Conservation (phyloP, 2,113 vertebrate genomes). For the Miniopterus natalensis region DNA sequence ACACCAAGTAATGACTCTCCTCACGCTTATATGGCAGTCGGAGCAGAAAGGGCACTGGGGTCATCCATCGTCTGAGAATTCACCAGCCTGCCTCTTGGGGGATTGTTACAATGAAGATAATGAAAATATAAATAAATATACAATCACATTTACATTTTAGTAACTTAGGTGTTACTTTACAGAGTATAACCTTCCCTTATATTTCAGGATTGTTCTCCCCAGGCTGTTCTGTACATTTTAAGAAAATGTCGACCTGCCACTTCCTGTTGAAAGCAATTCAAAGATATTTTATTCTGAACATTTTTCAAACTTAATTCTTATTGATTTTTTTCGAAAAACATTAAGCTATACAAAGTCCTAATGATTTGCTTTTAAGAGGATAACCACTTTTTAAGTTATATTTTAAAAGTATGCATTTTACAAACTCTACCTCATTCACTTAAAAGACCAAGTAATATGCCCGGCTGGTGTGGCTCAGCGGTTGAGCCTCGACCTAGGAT, state of each 20-base stretch:
- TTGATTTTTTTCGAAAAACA: neutral
- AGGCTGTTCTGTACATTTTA: neutral
- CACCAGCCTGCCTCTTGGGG: neutral
- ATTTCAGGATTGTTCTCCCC: neutral
- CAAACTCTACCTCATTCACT: neutral
- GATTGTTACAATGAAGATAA: neutral
- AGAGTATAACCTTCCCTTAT: neutral
- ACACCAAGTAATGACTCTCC: neutral
- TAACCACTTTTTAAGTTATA: neutral
- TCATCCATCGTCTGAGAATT: neutral
- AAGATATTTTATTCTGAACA: constrained; percentile 37
- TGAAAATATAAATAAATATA: neutral
- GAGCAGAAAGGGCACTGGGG: neutral
- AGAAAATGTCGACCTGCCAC: neutral
- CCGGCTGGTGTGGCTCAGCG: too few species aligned
- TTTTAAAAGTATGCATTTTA: neutral
- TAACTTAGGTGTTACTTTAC: constrained; percentile 27
- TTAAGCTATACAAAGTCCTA: neutral
- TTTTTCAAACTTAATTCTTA: constrained; percentile 46
- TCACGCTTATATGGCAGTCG: neutral
- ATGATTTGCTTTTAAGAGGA: constrained; percentile 46
- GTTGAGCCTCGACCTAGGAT: too few species aligned
- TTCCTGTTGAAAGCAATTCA: constrained; percentile 1
- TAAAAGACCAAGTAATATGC: neutral
- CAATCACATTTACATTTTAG: neutral